phyloP scores from a whole-genome alignment of 1,140 invertebrate genomes.

The Andrena cerasifolii region DNA sequence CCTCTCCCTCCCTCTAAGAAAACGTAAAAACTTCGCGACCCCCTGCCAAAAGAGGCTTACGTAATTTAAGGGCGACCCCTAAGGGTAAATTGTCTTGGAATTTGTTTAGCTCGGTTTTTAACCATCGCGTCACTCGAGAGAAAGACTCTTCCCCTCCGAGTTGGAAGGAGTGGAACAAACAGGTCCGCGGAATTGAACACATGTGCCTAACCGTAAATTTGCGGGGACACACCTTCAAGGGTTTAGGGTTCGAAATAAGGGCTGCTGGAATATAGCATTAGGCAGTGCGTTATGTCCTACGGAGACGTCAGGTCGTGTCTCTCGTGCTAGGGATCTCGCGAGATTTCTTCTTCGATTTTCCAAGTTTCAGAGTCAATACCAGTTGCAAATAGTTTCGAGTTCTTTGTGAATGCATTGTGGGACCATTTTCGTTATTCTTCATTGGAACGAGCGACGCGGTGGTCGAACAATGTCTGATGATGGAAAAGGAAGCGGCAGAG shows the following conservation, averaged over 20 bases:
- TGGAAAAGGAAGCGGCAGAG: neutral
- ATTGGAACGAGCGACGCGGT: too few relatives aligned
- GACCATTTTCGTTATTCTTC: neutral
- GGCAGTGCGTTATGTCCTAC: slow-evolving; percentile 47
- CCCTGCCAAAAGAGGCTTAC: too few relatives aligned
- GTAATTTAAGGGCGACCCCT: too few relatives aligned
- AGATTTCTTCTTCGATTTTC: too few relatives aligned
- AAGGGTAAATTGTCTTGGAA: neutral
- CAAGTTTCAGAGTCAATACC: too few relatives aligned
- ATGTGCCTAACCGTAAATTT: slow-evolving; percentile 46
- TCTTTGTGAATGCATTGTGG: neutral
- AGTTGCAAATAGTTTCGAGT: too few relatives aligned
- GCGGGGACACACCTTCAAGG: slow-evolving; percentile 61
- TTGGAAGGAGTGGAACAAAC: slow-evolving; percentile 28
- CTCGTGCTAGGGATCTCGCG: slow-evolving; percentile 1
- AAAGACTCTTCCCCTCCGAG: neutral
- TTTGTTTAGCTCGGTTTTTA: neutral
- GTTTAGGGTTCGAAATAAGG: slow-evolving; percentile 61
- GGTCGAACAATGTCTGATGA: slow-evolving; percentile 1
- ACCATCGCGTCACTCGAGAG: neutral
- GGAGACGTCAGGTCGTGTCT: slow-evolving; percentile 36
- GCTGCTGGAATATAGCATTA: slow-evolving; percentile 60
- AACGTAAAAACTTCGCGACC: too few relatives aligned
- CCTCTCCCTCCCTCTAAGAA: too few relatives aligned
- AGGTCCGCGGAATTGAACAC: slow-evolving; percentile 40